Percentiles rank a stretch among this genome's conserved stretches.
Evolutionary conservation across 2,113 vertebrate species (phyloP).

Genomic region (Cebus imitator): DNA sequence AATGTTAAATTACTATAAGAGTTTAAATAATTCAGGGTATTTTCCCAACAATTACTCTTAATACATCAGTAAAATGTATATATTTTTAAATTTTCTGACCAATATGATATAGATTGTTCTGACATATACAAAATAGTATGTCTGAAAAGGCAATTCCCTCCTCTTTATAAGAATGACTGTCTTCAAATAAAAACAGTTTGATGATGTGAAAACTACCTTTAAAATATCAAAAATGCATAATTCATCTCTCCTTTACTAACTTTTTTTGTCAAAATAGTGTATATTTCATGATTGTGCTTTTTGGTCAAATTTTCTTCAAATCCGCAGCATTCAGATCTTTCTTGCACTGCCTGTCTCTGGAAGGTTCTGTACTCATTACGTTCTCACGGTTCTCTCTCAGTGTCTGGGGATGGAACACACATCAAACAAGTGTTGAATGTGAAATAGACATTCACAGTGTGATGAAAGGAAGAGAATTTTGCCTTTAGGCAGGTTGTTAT

Average conservation of each 20-base stretch:
- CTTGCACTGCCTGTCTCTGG: not conserved
- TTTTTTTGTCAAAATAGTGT: not conserved
- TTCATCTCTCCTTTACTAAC: not conserved
- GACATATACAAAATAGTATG: not conserved
- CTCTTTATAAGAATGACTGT: not conserved
- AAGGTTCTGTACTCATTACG: not conserved
- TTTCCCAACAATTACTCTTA: slow-evolving; percentile 26
- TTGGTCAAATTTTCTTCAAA: not conserved
- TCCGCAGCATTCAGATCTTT: accelerated
- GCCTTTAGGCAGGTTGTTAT: slow-evolving; percentile 60
- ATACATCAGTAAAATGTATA: not conserved
- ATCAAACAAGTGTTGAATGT: not conserved
- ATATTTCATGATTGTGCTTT: not conserved
- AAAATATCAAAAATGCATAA: slow-evolving; percentile 1
- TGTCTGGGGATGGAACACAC: not conserved
- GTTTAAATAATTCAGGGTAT: not conserved
- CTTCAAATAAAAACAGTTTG: not conserved
- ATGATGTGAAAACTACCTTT: not conserved
- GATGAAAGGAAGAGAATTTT: slow-evolving; percentile 20
- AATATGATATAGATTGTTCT: not conserved
- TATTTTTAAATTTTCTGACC: not conserved
- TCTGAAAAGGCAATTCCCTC: not conserved
- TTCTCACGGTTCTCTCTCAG: not conserved
- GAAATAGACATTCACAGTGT: not conserved
- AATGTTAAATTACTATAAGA: slow-evolving; percentile 32